A percentile compares a stretch with the other conserved stretches of the same genome.
These are phyloP conservation scores for Trichomycterus rosablanca DNA, from an alignment of 2,113 vertebrate species.

Conservation along the genomic window DNA sequence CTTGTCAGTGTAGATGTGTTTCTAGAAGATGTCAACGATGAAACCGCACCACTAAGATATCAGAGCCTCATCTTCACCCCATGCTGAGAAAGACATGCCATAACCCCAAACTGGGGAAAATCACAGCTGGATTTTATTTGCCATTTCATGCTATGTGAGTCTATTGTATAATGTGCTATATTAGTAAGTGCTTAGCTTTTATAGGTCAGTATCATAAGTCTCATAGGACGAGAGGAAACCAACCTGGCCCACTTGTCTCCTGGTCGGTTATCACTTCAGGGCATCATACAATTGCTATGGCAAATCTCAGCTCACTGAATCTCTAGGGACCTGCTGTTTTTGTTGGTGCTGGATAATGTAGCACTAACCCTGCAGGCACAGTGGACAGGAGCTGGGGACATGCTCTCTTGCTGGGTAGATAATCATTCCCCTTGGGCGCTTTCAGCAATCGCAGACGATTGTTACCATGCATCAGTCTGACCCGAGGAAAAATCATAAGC, in stretches of 20 bases:
- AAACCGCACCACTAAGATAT: conserved; percentile 46
- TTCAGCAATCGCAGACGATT: conserved; percentile 51
- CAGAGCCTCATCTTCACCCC: conserved; percentile 49
- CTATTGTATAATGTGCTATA: conserved; percentile 2
- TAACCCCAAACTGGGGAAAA: conserved; percentile 46
- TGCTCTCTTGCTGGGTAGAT: conserved; percentile 43
- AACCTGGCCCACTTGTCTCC: not conserved
- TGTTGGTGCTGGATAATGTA: conserved; percentile 54
- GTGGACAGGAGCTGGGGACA: conserved; percentile 16
- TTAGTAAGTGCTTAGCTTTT: conserved; percentile 9
- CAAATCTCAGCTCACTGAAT: conserved; percentile 15
- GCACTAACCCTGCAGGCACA: conserved; percentile 21
- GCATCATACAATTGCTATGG: conserved; percentile 4
- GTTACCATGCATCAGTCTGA: conserved; percentile 42
- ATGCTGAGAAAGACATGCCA: conserved; percentile 31
- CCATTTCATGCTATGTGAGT: conserved; percentile 5
- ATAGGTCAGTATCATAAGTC: not conserved
- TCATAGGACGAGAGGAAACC: not conserved
- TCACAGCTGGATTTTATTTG: conserved; percentile 36
- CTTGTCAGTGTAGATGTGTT: not conserved
- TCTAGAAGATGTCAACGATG: not conserved
- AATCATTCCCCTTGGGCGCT: conserved; percentile 42
- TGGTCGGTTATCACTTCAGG: conserved; percentile 7
- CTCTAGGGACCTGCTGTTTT: conserved; percentile 50
- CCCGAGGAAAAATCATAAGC: conserved; percentile 43